These are phyloP conservation scores for Hyaena hyaena DNA, from an alignment of 2,113 vertebrate genomes.

Conservation along the genomic window DNA sequence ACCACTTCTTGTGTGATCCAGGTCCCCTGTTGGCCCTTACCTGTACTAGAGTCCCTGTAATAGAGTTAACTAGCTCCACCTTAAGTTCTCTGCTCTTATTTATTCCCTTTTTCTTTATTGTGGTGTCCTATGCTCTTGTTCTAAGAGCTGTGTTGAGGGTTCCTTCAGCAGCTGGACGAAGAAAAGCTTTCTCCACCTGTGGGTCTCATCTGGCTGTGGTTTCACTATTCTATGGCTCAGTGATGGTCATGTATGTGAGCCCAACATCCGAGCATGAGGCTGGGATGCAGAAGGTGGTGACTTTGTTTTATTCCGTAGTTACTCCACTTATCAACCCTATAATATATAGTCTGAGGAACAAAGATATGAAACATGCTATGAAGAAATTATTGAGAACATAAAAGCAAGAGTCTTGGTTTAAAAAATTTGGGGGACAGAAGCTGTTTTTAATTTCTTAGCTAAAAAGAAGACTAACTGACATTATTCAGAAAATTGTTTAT, in stretches of 20 bases:
- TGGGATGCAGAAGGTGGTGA: conserved; percentile 67
- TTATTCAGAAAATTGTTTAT: neutral
- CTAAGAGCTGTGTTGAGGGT: conserved; percentile 64
- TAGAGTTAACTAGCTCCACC: conserved; percentile 58
- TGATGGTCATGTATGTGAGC: conserved; percentile 79
- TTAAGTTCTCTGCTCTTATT: conserved; percentile 68
- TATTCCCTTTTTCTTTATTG: conserved; percentile 74
- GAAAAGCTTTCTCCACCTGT: conserved; percentile 81
- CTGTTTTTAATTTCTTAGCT: neutral
- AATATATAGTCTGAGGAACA: conserved; percentile 78
- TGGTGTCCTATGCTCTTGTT: conserved; percentile 71
- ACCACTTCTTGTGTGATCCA: conserved; percentile 79
- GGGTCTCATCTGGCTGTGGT: conserved; percentile 79
- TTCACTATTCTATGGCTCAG: conserved; percentile 80
- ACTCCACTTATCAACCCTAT: conserved; percentile 78
- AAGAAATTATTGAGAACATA: conserved; percentile 54
- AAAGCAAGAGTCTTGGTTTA: neutral
- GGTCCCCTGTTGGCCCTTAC: conserved; percentile 69
- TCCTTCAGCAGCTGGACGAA: conserved; percentile 66
- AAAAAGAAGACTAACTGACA: neutral
- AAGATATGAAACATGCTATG: conserved; percentile 74
- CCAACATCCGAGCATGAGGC: conserved; percentile 61
- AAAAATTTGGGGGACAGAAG: neutral
- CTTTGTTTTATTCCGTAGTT: conserved; percentile 74
- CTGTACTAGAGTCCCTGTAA: conserved; percentile 26